Evolutionary conservation across 2,797 vertebrate species (phyloP), one percentile per base, ranked within the genome.

Genomic region (Morus bassanus): DNA sequence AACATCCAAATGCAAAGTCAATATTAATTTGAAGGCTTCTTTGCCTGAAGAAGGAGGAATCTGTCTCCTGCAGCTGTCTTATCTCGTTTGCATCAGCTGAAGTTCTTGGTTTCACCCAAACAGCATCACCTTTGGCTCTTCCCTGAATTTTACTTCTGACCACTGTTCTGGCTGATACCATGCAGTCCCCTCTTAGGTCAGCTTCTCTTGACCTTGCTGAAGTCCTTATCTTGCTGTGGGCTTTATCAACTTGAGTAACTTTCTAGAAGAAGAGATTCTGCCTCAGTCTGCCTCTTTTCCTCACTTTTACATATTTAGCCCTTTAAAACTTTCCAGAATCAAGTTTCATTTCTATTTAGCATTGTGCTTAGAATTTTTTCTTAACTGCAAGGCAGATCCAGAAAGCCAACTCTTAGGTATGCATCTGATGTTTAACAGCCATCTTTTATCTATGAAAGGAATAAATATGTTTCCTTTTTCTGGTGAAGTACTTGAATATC

Each of bases 141-240:
- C n/a, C 19, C 24, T 57, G 51, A 45, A 5, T 48, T 56, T 73
- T 31, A 18, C 39, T 73, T 75, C 59, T 68, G 45, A 16, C 45
- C 3, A 0, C 35, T 18, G 1, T 28, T n/a, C 35, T 14, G 39
- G 45, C 45, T 53, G 13, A 45, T 9, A 23, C 45, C 23, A 0
- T 10, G 1, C n/a, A 14, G 7, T 23, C 31, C 4, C 1, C 31
- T 30, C 43, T 9, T 35, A 24, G 22, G 9, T 2, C 48, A 41
- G 59, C 21, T 70, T 53, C 43, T 11, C 28, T 39, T 43, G 16
- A 3, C 39, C 53, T 16, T 27, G 27, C 35, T 75, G 33, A 53
- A 28, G 37, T 53, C 53, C 43, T 39, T 11, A 1, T 17, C 39
- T 69, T 19, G 27, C 69, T 39, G 18, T 41, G 48, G 27, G 39